Percentiles rank a stretch among this genome's conserved stretches.
Evolutionary conservation across 2,888 invertebrate genomes (phyloP).

Genomic region (Empis livida): DNA sequence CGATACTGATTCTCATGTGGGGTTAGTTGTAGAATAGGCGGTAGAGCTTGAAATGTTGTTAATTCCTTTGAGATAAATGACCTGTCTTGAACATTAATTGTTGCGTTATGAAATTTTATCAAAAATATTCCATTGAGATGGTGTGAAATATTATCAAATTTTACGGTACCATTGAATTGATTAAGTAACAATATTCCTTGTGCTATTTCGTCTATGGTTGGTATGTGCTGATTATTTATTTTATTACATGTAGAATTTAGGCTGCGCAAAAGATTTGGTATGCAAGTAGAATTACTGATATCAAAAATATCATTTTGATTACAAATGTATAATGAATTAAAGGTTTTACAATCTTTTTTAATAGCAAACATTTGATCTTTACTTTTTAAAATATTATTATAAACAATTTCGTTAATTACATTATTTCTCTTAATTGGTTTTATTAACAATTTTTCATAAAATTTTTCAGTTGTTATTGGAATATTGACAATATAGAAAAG

Average conservation of each 20-base stretch:
- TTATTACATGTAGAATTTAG: constrained; percentile 3
- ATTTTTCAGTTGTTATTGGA: not conserved
- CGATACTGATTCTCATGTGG: not conserved
- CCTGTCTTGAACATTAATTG: constrained; percentile 2
- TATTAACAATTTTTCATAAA: not conserved
- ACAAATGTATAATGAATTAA: constrained; percentile 6
- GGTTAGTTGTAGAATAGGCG: constrained; percentile 5
- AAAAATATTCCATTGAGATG: constrained; percentile 5
- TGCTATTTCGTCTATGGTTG: constrained; percentile 4
- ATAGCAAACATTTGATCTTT: constrained; percentile 2
- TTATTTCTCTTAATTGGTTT: constrained; percentile 2
- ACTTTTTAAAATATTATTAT: constrained; percentile 2
- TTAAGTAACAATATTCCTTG: constrained; percentile 5
- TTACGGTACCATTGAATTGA: constrained; percentile 6
- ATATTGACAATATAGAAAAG: constrained; percentile 2
- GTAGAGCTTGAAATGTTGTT: constrained; percentile 1
- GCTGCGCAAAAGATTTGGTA: constrained; percentile 3
- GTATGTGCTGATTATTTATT: constrained; percentile 3
- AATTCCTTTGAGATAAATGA: constrained; percentile 3
- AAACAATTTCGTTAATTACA: not conserved
- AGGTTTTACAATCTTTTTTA: constrained; percentile 3
- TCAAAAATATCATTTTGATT: constrained; percentile 7
- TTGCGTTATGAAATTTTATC: constrained; percentile 5
- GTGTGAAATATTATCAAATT: not conserved
- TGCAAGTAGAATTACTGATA: constrained; percentile 4